Conservation (phyloP, 2,113 vertebrate genomes). For the Scytalopus superciliaris region DNA sequence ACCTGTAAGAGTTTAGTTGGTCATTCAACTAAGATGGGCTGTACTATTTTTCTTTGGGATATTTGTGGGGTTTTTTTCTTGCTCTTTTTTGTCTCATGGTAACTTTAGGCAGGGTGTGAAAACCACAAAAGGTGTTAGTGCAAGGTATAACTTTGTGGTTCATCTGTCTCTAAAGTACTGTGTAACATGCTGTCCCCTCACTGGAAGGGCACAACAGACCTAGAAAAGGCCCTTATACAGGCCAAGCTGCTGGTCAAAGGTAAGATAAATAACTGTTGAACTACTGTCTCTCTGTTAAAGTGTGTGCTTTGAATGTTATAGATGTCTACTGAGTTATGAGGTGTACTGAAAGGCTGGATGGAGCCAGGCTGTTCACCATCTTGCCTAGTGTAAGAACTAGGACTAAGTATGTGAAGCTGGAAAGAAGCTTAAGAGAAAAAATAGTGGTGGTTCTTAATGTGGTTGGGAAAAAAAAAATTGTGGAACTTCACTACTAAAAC, state of each 20-base stretch:
- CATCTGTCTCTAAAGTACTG: background rate
- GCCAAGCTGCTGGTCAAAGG: background rate
- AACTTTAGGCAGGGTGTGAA: background rate
- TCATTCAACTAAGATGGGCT: background rate
- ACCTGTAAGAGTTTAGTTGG: background rate
- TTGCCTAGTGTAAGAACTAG: background rate
- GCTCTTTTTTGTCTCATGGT: background rate
- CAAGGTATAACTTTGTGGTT: rapidly evolving
- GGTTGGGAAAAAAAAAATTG: background rate
- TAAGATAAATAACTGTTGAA: background rate
- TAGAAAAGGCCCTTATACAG: background rate
- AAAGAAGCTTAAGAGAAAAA: background rate
- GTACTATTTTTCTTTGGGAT: background rate
- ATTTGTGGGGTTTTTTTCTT: background rate
- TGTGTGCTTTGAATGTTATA: rapidly evolving
- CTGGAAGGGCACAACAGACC: background rate
- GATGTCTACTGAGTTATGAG: background rate
- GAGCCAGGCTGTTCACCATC: background rate
- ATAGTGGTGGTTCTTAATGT: background rate
- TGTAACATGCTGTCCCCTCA: background rate
- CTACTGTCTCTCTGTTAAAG: background rate
- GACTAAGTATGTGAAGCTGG: background rate
- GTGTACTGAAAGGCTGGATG: background rate
- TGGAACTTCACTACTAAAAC: background rate
- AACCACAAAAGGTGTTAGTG: rapidly evolving